Percentiles rank a stretch among this genome's conserved stretches.
These are phyloP conservation scores for Cepaea hortensis DNA, from an alignment of 2,888 invertebrate species.

Conservation along the genomic window DNA sequence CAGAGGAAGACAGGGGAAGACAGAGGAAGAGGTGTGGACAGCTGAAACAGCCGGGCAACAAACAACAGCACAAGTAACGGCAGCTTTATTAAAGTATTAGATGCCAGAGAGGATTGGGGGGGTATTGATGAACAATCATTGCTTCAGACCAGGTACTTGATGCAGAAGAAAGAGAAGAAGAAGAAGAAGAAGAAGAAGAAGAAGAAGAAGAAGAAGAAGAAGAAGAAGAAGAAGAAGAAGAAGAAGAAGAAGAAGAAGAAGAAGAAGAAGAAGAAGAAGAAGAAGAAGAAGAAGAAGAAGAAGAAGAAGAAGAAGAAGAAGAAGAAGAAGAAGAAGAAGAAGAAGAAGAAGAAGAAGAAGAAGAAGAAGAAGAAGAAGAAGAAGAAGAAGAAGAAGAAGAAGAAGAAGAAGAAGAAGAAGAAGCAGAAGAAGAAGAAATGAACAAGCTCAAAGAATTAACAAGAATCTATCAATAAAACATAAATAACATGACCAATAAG, in stretches of 20 bases:
- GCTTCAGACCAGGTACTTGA: no score
- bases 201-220: constrained; percentile 23
- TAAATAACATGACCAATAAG: no score
- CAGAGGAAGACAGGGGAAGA: not conserved
- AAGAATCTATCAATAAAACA: no score
- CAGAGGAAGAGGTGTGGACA: not conserved
- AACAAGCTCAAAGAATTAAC: not conserved
- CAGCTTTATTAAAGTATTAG: no score
- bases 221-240: constrained; percentile 23
- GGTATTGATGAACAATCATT: no score
- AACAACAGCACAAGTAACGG: not conserved
- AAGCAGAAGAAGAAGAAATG: constrained; percentile 12
- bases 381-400: constrained; percentile 5
- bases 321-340: constrained; percentile 19
- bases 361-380: not conserved
- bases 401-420: constrained; percentile 29
- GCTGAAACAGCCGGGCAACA: not conserved
- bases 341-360: not conserved
- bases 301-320: constrained; percentile 23
- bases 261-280: constrained; percentile 6
- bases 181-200: constrained; percentile 26
- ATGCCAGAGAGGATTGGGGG: no score
- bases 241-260: constrained; percentile 27
- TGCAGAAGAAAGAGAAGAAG: not conserved
- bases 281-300: constrained; percentile 31